Evolutionary conservation across 1,140 invertebrate species (phyloP), one percentile per base, ranked within the genome.

Genomic region (Agraylea sexmaculata): DNA sequence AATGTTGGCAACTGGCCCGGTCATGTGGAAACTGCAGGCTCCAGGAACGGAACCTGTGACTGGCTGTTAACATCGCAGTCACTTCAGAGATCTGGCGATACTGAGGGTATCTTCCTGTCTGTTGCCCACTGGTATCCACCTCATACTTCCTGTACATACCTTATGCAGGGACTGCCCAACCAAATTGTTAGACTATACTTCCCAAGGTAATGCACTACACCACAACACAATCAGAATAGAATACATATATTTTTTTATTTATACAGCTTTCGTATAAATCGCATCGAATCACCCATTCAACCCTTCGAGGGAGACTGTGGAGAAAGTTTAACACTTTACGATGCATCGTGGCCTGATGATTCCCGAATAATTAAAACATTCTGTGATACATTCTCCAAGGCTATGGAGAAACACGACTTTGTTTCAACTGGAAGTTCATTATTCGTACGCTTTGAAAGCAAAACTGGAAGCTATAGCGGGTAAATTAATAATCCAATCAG

Each of bases 61-160:
- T 90, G 86, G 86, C 60, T 86, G 11, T 66, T 90, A 11, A 87
- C 80, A 37, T 85, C 82, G 38, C 79, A 87, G 46, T 78, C 81
- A 3, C 62, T 91, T 1, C 73, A 74, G 53, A 72, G 73, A 17
- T 77, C 73, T 18, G 81, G 82, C 12, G 78, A 81, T 49, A 77
- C 78, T 22, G 85, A 90, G 53, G 84, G 83, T 1, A 87, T 88
- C 50, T 89, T 91, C 60, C 68, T 90, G 3, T 89, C 86, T 1
- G 86, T 90, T 1, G 83, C 85, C 0, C 87, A 91, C 53, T 92
- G 87, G 87, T 92, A 92, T 56, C 85, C 86, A 3, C 84, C 87
- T 0, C 80, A 87, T 52, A 92, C 87, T 0, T 86, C 82, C 17
- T 92, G 88, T 60, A 89, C 83, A 13, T 91, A 91, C 59, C 69